These are phyloP conservation scores for Callyntrura sp. DNA, from an alignment of 2,888 invertebrate genomes.

Conservation along the genomic window DNA sequence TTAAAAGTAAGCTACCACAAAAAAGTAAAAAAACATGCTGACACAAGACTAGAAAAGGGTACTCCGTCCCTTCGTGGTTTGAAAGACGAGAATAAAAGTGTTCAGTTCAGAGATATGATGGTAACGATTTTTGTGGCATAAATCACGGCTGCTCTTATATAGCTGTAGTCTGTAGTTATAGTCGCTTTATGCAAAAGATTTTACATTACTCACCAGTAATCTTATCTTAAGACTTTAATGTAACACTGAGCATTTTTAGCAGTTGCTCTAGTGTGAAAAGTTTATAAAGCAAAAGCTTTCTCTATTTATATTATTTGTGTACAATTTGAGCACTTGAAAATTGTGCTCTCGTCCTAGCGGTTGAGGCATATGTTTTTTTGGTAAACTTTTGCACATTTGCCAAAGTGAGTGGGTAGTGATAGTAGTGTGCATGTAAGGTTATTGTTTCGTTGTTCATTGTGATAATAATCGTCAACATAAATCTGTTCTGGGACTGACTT, in stretches of 20 bases:
- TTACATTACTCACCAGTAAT: neutral
- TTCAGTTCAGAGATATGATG: neutral
- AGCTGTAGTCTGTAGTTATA: too few species aligned
- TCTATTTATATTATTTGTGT: slow-evolving; percentile 22
- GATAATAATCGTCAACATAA: slow-evolving; percentile 20
- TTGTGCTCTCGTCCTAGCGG: neutral
- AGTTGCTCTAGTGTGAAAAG: slow-evolving; percentile 63
- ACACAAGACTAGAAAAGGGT: slow-evolving; percentile 12
- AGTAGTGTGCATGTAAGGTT: slow-evolving; percentile 16
- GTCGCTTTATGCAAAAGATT: neutral
- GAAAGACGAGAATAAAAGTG: slow-evolving; percentile 30
- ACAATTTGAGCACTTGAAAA: neutral
- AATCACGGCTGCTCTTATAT: neutral
- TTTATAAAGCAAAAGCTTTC: slow-evolving; percentile 41
- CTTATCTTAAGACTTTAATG: slow-evolving; percentile 37
- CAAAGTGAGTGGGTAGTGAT: slow-evolving; percentile 39
- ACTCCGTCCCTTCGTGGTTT: slow-evolving; percentile 10
- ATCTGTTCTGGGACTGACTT: neutral
- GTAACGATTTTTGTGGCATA: neutral
- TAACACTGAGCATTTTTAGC: slow-evolving; percentile 47
- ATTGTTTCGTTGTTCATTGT: neutral
- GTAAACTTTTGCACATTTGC: slow-evolving; percentile 56
- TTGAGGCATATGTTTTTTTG: slow-evolving; percentile 13
- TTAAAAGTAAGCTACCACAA: slow-evolving; percentile 15
- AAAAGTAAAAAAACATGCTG: slow-evolving; percentile 2